Percentiles rank a stretch among this genome's conserved stretches.
These are phyloP conservation scores for Amia ocellicauda DNA, from an alignment of 2,113 vertebrate genomes.

Conservation along the genomic window DNA sequence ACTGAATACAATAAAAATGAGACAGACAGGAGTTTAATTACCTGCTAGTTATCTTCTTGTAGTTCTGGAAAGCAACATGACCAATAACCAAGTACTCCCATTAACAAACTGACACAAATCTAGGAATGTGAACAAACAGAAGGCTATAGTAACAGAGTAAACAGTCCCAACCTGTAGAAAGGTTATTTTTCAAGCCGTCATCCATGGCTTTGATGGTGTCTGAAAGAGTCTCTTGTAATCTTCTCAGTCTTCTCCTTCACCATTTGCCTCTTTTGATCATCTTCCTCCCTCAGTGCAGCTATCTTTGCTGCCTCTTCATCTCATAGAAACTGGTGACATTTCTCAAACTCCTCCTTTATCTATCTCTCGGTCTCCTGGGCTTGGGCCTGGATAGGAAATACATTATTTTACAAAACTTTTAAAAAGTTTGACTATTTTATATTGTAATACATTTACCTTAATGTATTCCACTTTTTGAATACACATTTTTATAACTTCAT, in stretches of 20 bases:
- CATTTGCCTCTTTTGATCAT: conserved; percentile 36
- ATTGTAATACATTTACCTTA: too few relatives aligned
- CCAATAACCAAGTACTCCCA: conserved; percentile 32
- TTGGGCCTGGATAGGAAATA: conserved; percentile 40
- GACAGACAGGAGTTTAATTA: conserved; percentile 23
- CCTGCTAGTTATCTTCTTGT: conserved; percentile 51
- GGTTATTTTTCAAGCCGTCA: conserved; percentile 14
- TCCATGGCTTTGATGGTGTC: conserved; percentile 36
- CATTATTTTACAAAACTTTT: neutral
- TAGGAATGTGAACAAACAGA: neutral
- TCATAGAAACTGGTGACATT: conserved; percentile 43
- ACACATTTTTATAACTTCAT: too few relatives aligned
- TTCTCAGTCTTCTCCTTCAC: conserved; percentile 44
- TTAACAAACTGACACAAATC: neutral
- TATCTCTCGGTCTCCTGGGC: conserved; percentile 28
- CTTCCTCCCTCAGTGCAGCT: conserved; percentile 44
- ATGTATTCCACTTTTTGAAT: too few relatives aligned
- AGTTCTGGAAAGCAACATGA: too few relatives aligned
- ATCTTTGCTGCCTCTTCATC: conserved; percentile 44
- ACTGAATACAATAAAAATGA: neutral
- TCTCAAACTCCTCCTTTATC: conserved; percentile 54
- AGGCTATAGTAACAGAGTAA: neutral
- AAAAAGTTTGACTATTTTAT: too few relatives aligned
- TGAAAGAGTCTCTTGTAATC: conserved; percentile 35
- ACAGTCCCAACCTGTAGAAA: conserved; percentile 49